phyloP scores from a whole-genome alignment of 2,797 vertebrate genomes.

The Thunnus albacares region DNA sequence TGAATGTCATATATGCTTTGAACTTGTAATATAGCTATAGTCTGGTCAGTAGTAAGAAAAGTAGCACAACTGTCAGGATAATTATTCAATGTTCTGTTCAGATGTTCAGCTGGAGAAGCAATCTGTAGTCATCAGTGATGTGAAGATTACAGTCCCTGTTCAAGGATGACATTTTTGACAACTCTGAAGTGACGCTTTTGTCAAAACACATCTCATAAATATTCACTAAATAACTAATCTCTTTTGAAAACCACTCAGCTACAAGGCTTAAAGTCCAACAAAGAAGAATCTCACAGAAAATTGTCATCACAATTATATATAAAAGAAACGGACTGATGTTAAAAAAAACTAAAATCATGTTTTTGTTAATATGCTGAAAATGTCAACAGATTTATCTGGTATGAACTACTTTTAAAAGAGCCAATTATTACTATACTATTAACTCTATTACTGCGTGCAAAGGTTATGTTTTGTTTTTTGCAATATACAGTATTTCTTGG shows the following conservation, averaged over 20 bases:
- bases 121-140: constrained; percentile 57
- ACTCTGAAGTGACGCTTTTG: constrained; percentile 66
- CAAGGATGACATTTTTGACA: constrained; percentile 69
- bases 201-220: constrained; percentile 68
- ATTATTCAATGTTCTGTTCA: constrained; percentile 58
- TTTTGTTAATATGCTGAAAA: not conserved
- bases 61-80: constrained; percentile 56
- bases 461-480: not conserved
- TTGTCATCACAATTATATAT: constrained; percentile 10
- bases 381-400: not conserved
- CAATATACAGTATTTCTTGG: not conserved
- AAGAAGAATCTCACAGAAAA: constrained; percentile 17
- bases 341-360: not conserved
- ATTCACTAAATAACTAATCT: constrained; percentile 56
- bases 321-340: not conserved
- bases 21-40: constrained; percentile 19
- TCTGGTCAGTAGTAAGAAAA: constrained; percentile 45
- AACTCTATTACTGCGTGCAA: not conserved
- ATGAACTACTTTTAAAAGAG: not conserved
- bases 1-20: constrained; percentile 5
- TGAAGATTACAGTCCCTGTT: constrained; percentile 71
- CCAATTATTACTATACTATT: not conserved
- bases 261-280: constrained; percentile 36
- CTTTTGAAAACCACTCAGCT: constrained; percentile 50
- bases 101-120: constrained; percentile 47